Evolutionary conservation across 1,140 invertebrate genomes (phyloP).

Genomic region (Lasaia peninsularis): DNA sequence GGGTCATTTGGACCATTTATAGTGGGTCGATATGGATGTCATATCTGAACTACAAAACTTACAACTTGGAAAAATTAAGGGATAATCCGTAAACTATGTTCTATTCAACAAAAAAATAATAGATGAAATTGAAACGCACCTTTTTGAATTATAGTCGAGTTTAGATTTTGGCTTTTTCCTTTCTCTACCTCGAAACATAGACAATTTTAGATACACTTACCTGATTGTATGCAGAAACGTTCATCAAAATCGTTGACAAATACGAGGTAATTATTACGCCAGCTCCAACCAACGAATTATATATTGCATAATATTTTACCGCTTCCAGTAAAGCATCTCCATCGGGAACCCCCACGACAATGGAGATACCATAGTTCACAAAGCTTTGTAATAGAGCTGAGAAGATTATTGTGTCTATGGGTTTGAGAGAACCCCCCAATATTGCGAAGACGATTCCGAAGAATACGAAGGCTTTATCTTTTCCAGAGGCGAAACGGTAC

Average conservation of each 20-base stretch:
- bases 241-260: background rate
- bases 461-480: conserved; percentile 79
- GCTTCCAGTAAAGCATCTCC: background rate
- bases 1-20: no score
- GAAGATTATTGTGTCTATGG: conserved; percentile 83
- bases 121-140: no score
- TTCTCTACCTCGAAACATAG: no score
- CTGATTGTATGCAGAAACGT: background rate
- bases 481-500: conserved; percentile 79
- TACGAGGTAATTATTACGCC: background rate
- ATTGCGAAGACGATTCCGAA: conserved; percentile 79
- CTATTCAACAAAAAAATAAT: no score
- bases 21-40: no score
- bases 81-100: no score
- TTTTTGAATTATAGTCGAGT: no score
- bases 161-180: no score
- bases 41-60: no score
- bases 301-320: background rate
- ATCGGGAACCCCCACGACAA: background rate
- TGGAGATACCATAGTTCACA: conserved; percentile 27
- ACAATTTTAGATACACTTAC: background rate
- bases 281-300: background rate
- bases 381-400: conserved; percentile 80
- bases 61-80: no score
- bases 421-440: conserved; percentile 80